Conservation (phyloP, 2,113 vertebrate genomes). For the Tenrec ecaudatus region DNA sequence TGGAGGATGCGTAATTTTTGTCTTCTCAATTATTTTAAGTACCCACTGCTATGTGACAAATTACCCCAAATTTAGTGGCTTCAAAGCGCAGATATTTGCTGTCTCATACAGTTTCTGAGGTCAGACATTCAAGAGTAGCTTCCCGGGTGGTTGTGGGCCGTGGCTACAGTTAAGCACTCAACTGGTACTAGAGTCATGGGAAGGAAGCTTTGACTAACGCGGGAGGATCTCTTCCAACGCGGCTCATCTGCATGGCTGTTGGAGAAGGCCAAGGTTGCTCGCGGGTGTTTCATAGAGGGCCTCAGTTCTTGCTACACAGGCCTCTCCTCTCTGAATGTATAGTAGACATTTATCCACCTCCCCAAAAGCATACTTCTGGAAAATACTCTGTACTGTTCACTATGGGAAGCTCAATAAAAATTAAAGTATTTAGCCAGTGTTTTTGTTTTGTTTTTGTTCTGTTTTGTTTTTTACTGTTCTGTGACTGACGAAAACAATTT, state of each 20-base stretch:
- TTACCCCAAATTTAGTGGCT: background rate
- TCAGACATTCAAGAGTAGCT: background rate
- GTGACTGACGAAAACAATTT: conserved; percentile 15
- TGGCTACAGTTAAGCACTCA: background rate
- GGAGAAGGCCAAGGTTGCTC: background rate
- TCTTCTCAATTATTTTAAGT: conserved; percentile 5
- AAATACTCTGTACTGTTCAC: background rate
- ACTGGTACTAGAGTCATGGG: background rate
- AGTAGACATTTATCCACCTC: background rate
- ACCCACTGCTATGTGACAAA: conserved; percentile 25
- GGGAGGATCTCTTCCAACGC: background rate
- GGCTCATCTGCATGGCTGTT: background rate
- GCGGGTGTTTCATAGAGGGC: background rate
- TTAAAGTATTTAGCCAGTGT: background rate
- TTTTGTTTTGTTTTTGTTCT: background rate
- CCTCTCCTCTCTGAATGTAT: background rate
- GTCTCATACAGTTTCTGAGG: background rate
- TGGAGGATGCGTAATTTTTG: conserved; percentile 20
- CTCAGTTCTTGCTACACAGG: background rate
- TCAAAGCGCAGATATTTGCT: background rate
- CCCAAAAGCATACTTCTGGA: conserved; percentile 3
- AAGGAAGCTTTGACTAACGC: background rate
- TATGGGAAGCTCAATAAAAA: conserved; percentile 36
- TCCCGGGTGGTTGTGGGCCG: background rate
- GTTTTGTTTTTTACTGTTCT: background rate